A percentile compares a stretch with the other conserved stretches of the same genome.
Evolutionary conservation across 2,888 invertebrate genomes (phyloP).

Genomic region (Hypomecis atomaria): DNA sequence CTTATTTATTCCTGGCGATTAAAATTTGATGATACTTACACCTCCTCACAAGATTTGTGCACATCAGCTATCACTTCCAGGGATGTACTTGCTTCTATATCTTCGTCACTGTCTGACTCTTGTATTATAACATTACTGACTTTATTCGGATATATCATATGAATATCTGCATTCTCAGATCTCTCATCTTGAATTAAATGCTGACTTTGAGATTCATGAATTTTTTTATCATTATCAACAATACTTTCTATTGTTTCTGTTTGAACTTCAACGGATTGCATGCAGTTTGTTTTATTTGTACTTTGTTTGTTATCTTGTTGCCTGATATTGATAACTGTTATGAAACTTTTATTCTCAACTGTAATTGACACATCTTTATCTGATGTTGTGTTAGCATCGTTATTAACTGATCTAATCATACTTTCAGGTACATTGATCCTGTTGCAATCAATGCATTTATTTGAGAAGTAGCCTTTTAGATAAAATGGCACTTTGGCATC

Average conservation of each 20-base stretch:
- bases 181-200: slow-evolving; percentile 48
- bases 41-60: slow-evolving; percentile 59
- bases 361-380: slow-evolving; percentile 58
- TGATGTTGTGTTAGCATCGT: slow-evolving; percentile 15
- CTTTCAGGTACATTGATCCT: slow-evolving; percentile 18
- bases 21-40: slow-evolving; percentile 64
- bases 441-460: slow-evolving; percentile 54
- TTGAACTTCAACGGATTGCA: slow-evolving; percentile 56
- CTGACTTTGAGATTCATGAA: slow-evolving; percentile 37
- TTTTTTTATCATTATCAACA: slow-evolving; percentile 1
- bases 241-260: slow-evolving; percentile 49
- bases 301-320: slow-evolving; percentile 38
- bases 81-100: slow-evolving; percentile 47
- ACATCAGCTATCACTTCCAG: slow-evolving; percentile 65
- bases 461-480: slow-evolving; percentile 58
- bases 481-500: slow-evolving; percentile 62
- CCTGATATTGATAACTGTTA: slow-evolving; percentile 58
- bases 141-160: slow-evolving; percentile 19
- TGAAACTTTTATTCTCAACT: slow-evolving; percentile 57
- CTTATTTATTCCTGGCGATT: too few species aligned
- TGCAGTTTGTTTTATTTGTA: slow-evolving; percentile 36
- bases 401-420: background rate
- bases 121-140: slow-evolving; percentile 54
- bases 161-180: background rate
- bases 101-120: slow-evolving; percentile 69